These are phyloP conservation scores for Ligdia adustata DNA, from an alignment of 2,888 invertebrate genomes.

Conservation along the genomic window DNA sequence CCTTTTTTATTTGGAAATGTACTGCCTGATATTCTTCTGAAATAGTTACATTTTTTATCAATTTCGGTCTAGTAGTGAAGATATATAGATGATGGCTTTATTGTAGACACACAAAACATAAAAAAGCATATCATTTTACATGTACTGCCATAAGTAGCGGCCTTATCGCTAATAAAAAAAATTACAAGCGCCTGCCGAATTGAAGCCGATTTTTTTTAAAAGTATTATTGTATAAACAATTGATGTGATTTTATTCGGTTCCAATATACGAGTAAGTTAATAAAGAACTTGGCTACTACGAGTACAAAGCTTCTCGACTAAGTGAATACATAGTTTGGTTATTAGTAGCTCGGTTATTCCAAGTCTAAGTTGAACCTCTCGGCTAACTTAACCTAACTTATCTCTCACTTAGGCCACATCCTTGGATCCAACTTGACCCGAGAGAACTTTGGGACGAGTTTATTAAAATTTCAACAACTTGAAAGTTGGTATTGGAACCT, in stretches of 20 bases:
- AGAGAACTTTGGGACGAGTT: slow-evolving; percentile 39
- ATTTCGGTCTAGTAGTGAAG: no score
- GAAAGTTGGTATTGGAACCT: slow-evolving; percentile 47
- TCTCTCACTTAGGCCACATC: slow-evolving; percentile 22
- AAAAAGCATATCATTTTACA: no score
- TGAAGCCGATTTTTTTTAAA: no score
- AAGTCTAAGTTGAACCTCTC: slow-evolving; percentile 16
- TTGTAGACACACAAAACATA: no score
- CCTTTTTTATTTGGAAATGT: no score
- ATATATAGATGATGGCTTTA: no score
- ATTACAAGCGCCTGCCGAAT: no score
- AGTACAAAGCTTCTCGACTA: slow-evolving; percentile 5
- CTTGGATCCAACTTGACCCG: slow-evolving; percentile 15
- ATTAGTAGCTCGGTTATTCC: slow-evolving; percentile 9
- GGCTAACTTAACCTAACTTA: slow-evolving; percentile 15
- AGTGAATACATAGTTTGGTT: slow-evolving; percentile 6
- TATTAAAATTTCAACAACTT: slow-evolving; percentile 58
- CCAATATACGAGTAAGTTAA: neutral
- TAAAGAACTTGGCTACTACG: neutral
- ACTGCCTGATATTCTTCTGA: no score
- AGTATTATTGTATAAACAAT: no score
- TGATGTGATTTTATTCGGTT: neutral
- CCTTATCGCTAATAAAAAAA: no score
- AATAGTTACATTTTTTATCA: no score
- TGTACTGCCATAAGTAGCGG: no score